Percentiles rank a stretch among this genome's conserved stretches.
Evolutionary conservation across 1,140 invertebrate species (phyloP).

Genomic region (Sarcophaga bullata): DNA sequence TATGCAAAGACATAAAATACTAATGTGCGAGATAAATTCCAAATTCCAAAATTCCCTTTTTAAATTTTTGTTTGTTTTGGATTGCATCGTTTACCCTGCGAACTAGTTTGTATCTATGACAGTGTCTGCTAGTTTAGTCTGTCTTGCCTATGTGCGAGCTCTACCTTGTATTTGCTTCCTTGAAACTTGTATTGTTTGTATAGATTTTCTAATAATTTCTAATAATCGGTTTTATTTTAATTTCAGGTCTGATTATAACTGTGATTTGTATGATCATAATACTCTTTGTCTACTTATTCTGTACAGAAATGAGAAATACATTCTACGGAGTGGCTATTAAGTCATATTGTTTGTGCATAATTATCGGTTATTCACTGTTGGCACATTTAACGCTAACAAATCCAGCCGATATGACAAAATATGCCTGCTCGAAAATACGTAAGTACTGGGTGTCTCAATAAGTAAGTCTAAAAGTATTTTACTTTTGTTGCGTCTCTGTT

Average conservation of each 20-base stretch:
- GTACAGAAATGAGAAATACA: slow-evolving; percentile 59
- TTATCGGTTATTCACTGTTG: slow-evolving; percentile 57
- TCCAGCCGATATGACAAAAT: slow-evolving; percentile 52
- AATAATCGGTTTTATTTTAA: background rate
- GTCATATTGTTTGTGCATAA: slow-evolving; percentile 56
- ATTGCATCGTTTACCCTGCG: no score
- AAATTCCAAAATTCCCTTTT: no score
- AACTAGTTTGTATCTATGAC: no score
- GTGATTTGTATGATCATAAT: slow-evolving; percentile 61
- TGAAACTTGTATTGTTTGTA: no score
- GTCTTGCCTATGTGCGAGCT: no score
- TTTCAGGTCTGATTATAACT: slow-evolving; percentile 55
- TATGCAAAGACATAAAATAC: no score
- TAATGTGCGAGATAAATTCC: no score
- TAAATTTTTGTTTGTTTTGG: no score
- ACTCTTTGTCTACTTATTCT: slow-evolving; percentile 57
- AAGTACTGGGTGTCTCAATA: slow-evolving; percentile 41
- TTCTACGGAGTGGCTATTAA: slow-evolving; percentile 62
- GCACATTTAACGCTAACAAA: slow-evolving; percentile 56
- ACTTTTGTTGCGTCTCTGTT: background rate
- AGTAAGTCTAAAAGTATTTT: background rate
- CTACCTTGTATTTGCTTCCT: no score
- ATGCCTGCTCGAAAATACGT: slow-evolving; percentile 56
- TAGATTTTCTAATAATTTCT: no score
- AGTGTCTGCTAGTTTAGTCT: no score